Base-by-base conservation (phyloP, 1,140 invertebrate genomes). In the Lepidurus apus region DNA sequence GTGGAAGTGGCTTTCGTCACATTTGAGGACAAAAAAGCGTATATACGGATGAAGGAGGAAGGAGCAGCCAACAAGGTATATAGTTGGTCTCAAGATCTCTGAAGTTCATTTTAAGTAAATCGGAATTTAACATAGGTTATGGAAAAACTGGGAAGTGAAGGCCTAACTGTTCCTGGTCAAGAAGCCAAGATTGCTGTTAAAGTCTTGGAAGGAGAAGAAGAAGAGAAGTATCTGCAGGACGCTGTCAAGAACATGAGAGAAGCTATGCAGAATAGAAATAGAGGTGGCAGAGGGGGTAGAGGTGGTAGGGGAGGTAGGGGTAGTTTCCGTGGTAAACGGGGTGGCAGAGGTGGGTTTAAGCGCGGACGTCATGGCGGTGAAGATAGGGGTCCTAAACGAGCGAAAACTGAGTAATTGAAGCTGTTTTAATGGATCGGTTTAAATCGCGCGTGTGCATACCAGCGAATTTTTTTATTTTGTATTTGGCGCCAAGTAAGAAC, bases 121-220 rank as follows among this genome's bases (percentile, higher is more conserved):
- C 4, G 53, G 53, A 17, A 65, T n/a, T n/a, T 11, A 9, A 65
- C 34, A 21, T 65, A 79, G 78, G 78, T 79, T 11, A n/a, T 79
- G 73, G 78, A 75, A 21, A 79, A 79, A 44, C 24, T 74, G 53
- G 73, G 43, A 65, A 65, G 13, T 21, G 53, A 65, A 11, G 73
- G 75, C 43, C 45, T 45, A 1, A 79, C 74, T 11, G 43, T 79
- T 34, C 21, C 17, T 2, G 24, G 74, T 13, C 74, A 78, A 11
- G 78, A 78, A 43, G 34, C 73, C 7, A 45, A 73, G n/a, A 74
- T 79, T 1, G 74, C 42, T 2, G 13, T 79, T 13, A 47, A 44
- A 5, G 7, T 79, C 1, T n/a, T 79, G 34, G 78, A 79, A 45
- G 78, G 78, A 5, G 78, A 79, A 74, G 78, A 79, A 74, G 78